These are phyloP conservation scores for Pseudomyrmex gracilis DNA, from an alignment of 1,140 invertebrate genomes.

Conservation along the genomic window DNA sequence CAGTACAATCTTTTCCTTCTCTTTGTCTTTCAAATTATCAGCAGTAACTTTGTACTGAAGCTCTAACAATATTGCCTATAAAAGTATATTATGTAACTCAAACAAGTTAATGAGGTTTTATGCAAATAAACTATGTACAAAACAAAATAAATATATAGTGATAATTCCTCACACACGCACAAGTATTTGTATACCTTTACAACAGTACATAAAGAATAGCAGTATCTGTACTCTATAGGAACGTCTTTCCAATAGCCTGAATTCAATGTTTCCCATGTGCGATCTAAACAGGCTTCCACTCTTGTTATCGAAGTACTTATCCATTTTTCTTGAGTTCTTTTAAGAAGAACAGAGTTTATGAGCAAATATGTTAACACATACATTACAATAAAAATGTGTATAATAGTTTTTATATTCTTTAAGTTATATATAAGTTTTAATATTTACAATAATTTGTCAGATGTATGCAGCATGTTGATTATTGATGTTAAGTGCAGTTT, in stretches of 20 bases:
- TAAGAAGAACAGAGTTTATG: neutral
- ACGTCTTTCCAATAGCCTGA: conserved; percentile 95
- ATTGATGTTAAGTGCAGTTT: conserved; percentile 72
- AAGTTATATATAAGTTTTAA: conserved; percentile 11
- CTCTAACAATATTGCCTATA: conserved; percentile 79
- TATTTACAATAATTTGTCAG: conserved; percentile 73
- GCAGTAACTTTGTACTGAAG: conserved; percentile 64
- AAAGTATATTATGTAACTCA: conserved; percentile 2
- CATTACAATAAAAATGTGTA: conserved; percentile 21
- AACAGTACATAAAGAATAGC: conserved; percentile 88
- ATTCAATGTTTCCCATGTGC: conserved; percentile 93
- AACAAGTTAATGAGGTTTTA: conserved; percentile 1
- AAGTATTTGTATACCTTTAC: conserved; percentile 85
- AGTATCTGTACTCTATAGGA: conserved; percentile 86
- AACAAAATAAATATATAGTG: too few relatives aligned
- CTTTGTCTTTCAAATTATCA: conserved; percentile 33
- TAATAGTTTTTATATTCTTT: conserved; percentile 15
- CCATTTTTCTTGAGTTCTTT: conserved; percentile 70
- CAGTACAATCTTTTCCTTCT: conserved; percentile 72
- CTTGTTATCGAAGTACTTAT: conserved; percentile 80
- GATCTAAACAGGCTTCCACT: conserved; percentile 89
- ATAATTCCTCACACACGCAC: conserved; percentile 52
- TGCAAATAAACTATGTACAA: too few relatives aligned
- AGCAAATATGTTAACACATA: conserved; percentile 12
- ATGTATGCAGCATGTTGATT: conserved; percentile 62